Conservation (phyloP, 2,113 vertebrate species). For the Microcebus jonahi region DNA sequence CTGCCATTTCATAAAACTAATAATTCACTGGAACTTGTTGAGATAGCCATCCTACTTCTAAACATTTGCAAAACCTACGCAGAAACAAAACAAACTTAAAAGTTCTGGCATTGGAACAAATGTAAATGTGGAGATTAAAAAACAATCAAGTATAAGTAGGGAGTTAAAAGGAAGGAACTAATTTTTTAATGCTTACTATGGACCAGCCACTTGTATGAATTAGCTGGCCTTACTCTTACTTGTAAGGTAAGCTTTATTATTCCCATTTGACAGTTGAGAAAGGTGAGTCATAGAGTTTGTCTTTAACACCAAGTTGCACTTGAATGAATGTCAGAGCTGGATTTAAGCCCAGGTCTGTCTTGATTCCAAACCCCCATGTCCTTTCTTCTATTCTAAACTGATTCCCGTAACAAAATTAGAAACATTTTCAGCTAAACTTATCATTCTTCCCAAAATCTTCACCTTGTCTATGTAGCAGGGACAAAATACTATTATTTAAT, state of each 20-base stretch:
- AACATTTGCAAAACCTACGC: conserved; percentile 27
- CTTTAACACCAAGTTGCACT: background rate
- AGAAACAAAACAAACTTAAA: conserved; percentile 40
- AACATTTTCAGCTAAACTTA: background rate
- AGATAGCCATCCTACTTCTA: background rate
- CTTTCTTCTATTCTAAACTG: background rate
- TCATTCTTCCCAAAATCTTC: background rate
- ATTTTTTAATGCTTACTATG: background rate
- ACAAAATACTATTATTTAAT: background rate
- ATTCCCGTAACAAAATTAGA: conserved; percentile 12
- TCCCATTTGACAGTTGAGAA: conserved; percentile 1
- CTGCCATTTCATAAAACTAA: conserved; percentile 24
- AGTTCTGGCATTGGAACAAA: background rate
- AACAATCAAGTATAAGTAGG: background rate
- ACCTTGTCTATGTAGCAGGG: background rate
- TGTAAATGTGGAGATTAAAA: background rate
- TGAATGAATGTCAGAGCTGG: background rate
- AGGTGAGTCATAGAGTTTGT: background rate
- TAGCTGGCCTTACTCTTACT: conserved; percentile 8
- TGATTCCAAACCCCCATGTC: background rate
- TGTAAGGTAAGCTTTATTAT: background rate
- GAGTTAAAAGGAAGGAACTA: background rate
- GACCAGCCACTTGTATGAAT: background rate
- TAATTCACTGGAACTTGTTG: background rate
- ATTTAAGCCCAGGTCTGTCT: background rate